phyloP scores from a whole-genome alignment of 2,888 invertebrate species.

The Monopis laevigella region DNA sequence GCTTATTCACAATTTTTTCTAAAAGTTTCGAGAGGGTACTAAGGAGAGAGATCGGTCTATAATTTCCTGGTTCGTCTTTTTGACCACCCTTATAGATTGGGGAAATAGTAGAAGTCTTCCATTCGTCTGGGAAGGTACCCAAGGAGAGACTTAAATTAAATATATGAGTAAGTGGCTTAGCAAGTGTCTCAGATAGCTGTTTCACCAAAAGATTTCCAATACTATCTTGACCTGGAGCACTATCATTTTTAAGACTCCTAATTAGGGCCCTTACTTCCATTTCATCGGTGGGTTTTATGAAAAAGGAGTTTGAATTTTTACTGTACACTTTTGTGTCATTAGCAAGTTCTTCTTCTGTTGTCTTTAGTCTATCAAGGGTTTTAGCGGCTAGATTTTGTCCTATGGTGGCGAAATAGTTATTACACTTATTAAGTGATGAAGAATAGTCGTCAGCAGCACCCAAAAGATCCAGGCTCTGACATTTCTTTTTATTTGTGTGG shows the following conservation, averaged over 20 bases:
- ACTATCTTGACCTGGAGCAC: constrained; percentile 16
- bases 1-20: constrained; percentile 11
- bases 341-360: not conserved
- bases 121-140: constrained; percentile 17
- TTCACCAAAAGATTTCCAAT: constrained; percentile 16
- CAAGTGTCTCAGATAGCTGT: constrained; percentile 9
- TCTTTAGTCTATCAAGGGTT: not conserved
- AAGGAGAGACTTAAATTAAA: constrained; percentile 16
- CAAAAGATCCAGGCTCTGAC: too few relatives aligned
- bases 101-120: constrained; percentile 16
- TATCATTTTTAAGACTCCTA: constrained; percentile 9
- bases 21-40: too few relatives aligned
- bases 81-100: constrained; percentile 17
- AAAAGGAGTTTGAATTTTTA: constrained; percentile 13
- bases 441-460: too few relatives aligned
- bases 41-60: constrained; percentile 17
- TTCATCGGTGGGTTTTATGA: constrained; percentile 16
- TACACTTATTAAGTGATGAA: too few relatives aligned
- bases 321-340: not conserved
- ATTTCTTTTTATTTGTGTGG: too few relatives aligned
- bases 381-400: too few relatives aligned
- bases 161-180: constrained; percentile 15
- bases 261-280: constrained; percentile 14
- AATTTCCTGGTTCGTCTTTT: constrained; percentile 13
- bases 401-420: too few relatives aligned